These are phyloP conservation scores for Palaemon carinicauda DNA, from an alignment of 1,140 invertebrate genomes.

Conservation along the genomic window DNA sequence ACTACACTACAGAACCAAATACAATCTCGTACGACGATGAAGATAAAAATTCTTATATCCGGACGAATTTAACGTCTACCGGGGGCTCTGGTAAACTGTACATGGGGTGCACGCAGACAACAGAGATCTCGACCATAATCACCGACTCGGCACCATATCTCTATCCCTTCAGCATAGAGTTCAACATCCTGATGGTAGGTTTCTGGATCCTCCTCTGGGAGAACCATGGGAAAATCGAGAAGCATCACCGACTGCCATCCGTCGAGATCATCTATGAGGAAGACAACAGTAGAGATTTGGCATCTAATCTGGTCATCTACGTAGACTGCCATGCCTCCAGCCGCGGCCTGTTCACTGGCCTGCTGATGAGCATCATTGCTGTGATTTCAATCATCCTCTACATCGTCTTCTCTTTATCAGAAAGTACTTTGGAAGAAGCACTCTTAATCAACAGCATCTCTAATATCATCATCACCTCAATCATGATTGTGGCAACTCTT, in stretches of 20 bases:
- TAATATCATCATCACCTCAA: slow-evolving; percentile 66
- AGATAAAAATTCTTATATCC: not conserved
- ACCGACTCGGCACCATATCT: slow-evolving; percentile 73
- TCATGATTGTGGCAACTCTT: slow-evolving; percentile 68
- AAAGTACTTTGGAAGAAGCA: slow-evolving; percentile 63
- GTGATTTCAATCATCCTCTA: slow-evolving; percentile 76
- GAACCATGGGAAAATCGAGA: slow-evolving; percentile 72
- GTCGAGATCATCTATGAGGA: slow-evolving; percentile 58
- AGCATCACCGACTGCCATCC: slow-evolving; percentile 58
- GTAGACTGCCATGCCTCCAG: slow-evolving; percentile 79
- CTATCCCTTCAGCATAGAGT: slow-evolving; percentile 79
- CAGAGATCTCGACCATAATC: slow-evolving; percentile 67
- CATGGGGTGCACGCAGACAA: slow-evolving; percentile 55
- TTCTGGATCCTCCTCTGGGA: slow-evolving; percentile 78
- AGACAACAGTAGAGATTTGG: slow-evolving; percentile 58
- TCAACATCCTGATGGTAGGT: slow-evolving; percentile 77
- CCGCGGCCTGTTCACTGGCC: slow-evolving; percentile 75
- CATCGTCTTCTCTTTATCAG: slow-evolving; percentile 73
- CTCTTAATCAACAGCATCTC: slow-evolving; percentile 46
- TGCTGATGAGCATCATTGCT: slow-evolving; percentile 72
- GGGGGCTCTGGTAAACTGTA: slow-evolving; percentile 49
- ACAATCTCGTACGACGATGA: not conserved
- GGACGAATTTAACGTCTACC: slow-evolving; percentile 32
- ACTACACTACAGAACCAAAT: not conserved
- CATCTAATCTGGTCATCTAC: slow-evolving; percentile 61